Conservation (phyloP, 2,888 invertebrate species). For the Eupsilia transversa region DNA sequence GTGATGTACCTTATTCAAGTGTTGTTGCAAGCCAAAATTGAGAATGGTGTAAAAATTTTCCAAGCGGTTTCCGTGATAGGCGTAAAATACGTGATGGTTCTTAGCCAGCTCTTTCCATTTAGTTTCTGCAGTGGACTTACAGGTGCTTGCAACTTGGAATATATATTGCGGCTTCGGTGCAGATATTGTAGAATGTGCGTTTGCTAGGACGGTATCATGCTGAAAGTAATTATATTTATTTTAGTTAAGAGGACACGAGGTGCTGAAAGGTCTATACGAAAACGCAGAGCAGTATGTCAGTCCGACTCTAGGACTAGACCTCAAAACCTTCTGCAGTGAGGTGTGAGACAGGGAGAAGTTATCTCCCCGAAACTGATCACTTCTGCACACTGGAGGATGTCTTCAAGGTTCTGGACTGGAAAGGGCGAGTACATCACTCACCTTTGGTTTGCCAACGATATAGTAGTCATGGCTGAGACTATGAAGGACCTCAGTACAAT, state of each 20-base stretch:
- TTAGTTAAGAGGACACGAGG: background rate
- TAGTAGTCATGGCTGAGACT: too few species aligned
- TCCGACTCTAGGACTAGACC: background rate
- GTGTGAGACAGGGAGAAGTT: too few species aligned
- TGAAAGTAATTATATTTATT: slow-evolving; percentile 73
- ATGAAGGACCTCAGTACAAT: too few species aligned
- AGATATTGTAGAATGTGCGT: slow-evolving; percentile 84
- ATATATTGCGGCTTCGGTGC: slow-evolving; percentile 92
- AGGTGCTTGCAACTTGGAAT: slow-evolving; percentile 91
- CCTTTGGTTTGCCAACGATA: too few species aligned
- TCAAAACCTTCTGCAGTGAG: too few species aligned
- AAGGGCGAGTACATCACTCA: too few species aligned
- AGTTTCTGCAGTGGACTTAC: slow-evolving; percentile 89
- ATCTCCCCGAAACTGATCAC: too few species aligned
- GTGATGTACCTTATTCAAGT: slow-evolving; percentile 85
- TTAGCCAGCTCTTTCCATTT: slow-evolving; percentile 91
- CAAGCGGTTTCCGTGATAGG: slow-evolving; percentile 95
- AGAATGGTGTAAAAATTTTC: slow-evolving; percentile 96
- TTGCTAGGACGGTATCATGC: slow-evolving; percentile 90
- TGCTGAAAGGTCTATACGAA: background rate
- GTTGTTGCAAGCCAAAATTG: slow-evolving; percentile 94
- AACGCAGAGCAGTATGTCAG: background rate
- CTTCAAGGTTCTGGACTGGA: too few species aligned
- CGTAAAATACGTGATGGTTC: slow-evolving; percentile 91
- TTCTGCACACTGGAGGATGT: too few species aligned